Evolutionary conservation across 2,797 vertebrate genomes (phyloP), one percentile per base, ranked within the genome.

Genomic region (Prunella strophiata): DNA sequence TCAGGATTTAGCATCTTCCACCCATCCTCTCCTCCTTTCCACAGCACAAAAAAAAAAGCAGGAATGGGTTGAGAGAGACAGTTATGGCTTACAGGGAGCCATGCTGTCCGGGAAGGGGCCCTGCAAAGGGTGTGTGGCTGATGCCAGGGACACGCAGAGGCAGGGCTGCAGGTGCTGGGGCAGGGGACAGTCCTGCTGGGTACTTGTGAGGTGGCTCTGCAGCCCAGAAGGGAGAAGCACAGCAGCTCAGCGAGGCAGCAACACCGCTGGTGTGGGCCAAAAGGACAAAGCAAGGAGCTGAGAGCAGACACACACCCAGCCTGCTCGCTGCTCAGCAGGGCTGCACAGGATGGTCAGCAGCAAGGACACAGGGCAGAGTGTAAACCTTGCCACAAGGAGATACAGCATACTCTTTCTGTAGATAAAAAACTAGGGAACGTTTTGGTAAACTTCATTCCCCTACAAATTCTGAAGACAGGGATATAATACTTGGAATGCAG

Each of bases 71-170:
- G 34, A 47, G 40, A 54, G 27, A 8, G 6, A 18, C 3, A 20
- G 12, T 3, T 26, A 5, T 22, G 51, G 8, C 23, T 71, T 27
- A 30, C 22, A 42, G 23, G 80, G 43, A 63, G 65, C 27, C 38
- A 40, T n/a, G 65, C 34, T 25, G 47, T 16, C 10, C 0, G 0
- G 22, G 58, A 54, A 76, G 25, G 25, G 0, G 1, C 29, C 27
- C 51, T 10, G 30, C 3, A 1, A 5, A 61, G 38, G 15, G 6
- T 4, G 23, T 1, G 17, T 11, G 20, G 77, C 29, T 34, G 57
- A 27, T 4, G 14, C 9, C 57, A 30, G 74, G 19, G 48, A 23
- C 54, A 12, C 0, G 0, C 30, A 11, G 38, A 9, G 48, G 15
- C 34, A 59, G 40, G 43, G 61, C 20, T 34, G 34, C 34, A 34